phyloP scores from a whole-genome alignment of 2,797 vertebrate species.

The Tiaroga cobitis region DNA sequence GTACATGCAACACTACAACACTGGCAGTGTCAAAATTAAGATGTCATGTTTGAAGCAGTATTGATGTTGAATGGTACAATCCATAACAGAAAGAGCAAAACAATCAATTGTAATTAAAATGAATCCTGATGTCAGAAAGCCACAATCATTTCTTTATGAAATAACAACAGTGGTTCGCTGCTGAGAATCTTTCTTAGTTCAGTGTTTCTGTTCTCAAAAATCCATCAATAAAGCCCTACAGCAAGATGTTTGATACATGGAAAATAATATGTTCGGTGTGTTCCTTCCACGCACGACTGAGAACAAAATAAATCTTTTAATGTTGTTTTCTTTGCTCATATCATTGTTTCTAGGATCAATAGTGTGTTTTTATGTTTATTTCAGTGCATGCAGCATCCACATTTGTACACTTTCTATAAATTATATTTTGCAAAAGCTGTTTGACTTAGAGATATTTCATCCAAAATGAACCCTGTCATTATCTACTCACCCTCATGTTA shows the following conservation, averaged over 20 bases:
- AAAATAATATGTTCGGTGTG: neutral
- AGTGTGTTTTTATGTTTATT: neutral
- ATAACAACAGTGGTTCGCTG: neutral
- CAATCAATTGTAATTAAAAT: conserved; percentile 30
- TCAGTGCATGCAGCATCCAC: neutral
- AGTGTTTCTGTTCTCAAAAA: conserved; percentile 36
- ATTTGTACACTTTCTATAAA: neutral
- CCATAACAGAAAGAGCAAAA: conserved; percentile 17
- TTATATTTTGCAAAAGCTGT: neutral
- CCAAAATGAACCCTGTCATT: neutral
- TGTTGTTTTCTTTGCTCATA: conserved; percentile 34
- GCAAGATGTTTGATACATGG: neutral
- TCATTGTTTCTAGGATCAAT: neutral
- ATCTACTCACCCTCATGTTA: neutral
- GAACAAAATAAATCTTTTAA: conserved; percentile 30
- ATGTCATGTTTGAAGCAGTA: conserved; percentile 3
- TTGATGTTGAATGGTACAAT: conserved; percentile 12
- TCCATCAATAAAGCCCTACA: conserved; percentile 32
- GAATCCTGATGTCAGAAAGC: conserved; percentile 19
- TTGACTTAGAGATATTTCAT: neutral
- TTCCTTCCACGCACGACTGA: conserved; percentile 13
- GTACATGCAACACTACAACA: conserved; percentile 1
- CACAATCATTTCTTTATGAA: neutral
- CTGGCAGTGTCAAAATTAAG: conserved; percentile 8
- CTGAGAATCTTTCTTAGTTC: conserved; percentile 43